Evolutionary conservation across 2,888 invertebrate species (phyloP).

Genomic region (Sminthurinus aureus): DNA sequence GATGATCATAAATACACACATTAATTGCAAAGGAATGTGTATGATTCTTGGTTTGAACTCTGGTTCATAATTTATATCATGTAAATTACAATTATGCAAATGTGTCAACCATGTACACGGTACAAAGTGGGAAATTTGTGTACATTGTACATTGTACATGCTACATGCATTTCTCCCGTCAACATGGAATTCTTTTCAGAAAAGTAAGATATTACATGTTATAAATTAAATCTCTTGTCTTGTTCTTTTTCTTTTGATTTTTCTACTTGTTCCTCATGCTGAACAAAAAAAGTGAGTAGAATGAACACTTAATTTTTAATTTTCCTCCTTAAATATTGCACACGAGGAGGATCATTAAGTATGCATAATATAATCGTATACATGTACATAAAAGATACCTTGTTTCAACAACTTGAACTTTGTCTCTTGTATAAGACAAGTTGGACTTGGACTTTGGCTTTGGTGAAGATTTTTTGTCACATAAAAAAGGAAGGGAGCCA

Average conservation of each 20-base stretch:
- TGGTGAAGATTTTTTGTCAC: too few relatives aligned
- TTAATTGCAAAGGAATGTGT: too few relatives aligned
- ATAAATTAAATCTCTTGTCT: neutral
- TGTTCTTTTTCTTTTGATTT: neutral
- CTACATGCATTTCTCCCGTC: neutral
- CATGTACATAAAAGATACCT: neutral
- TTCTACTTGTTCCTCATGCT: neutral
- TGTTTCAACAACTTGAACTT: neutral
- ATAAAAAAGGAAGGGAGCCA: neutral
- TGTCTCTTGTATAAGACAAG: neutral
- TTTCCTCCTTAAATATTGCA: neutral
- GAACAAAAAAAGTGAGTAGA: neutral
- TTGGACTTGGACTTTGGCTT: too few relatives aligned
- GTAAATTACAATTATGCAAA: too few relatives aligned
- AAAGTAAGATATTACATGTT: neutral
- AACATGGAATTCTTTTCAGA: neutral
- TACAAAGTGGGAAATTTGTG: too few relatives aligned
- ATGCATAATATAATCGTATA: neutral
- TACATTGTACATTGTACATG: too few relatives aligned
- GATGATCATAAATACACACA: too few relatives aligned
- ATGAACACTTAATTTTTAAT: neutral
- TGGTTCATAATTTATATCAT: too few relatives aligned
- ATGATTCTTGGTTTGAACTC: too few relatives aligned
- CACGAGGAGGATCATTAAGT: neutral
- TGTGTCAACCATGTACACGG: too few relatives aligned